Evolutionary conservation across 2,888 invertebrate species (phyloP), one percentile per base, ranked within the genome.

Genomic region (Formica aserva): DNA sequence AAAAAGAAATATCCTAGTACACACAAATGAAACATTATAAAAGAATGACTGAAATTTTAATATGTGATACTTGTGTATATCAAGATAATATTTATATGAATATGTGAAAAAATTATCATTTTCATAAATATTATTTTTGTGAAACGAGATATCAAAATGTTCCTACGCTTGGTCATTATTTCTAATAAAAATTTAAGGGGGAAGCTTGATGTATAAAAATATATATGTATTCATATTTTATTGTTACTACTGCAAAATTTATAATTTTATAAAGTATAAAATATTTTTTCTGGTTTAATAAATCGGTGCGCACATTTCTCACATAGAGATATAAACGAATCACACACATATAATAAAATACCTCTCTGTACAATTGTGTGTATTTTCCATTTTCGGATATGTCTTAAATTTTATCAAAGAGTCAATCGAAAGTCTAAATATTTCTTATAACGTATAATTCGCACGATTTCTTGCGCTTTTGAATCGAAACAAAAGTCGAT

Each of bases 41-140:
- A 29, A n/a, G 18, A 45, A 11, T 26, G 15, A 32, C 8, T 57
- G 26, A 26, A 13, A 60, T 38, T 57, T 22, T 22, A 22, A n/a
- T 13, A 32, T 32, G 32, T 6, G 6, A 32, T 32, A 13, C 4
- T 41, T n/a, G 29, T 29, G 13, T 60, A 4, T 13, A 29, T 26
- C 26, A 26, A 26, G 26, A 26, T n/a, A 29, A 29, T 18, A 74
- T 60, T 41, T 41, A 57, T 18, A 29, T 3, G 13, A 8, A 74
- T 60, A 60, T 26, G 26, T 15, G 18, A 57, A 60, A 74, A 45
- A 41, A 60, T 41, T 74, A 74, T 41, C 18, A 72, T 18, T 38
- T 29, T 26, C 13, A 18, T 29, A 60, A 38, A 57, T 60, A 41
- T 29, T n/a, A 41, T 41, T 60, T 74, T 74, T 41, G 8, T 29